These are phyloP conservation scores for Drosophila buzzatii DNA, from an alignment of 2,888 invertebrate genomes.

Conservation along the genomic window DNA sequence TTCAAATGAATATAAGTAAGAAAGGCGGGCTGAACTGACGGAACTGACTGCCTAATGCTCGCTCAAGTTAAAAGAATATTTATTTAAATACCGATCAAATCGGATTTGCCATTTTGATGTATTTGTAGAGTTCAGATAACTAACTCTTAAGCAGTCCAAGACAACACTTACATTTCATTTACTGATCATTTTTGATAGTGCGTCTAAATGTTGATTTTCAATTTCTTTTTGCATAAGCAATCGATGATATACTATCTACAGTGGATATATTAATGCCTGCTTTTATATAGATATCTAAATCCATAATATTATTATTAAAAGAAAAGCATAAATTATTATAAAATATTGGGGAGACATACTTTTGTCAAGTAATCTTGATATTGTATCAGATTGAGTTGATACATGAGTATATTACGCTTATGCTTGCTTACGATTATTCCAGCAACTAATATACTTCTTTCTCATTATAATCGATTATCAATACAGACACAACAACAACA, in stretches of 20 bases:
- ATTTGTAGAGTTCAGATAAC: no score
- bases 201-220: no score
- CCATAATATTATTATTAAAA: no score
- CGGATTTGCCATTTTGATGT: no score
- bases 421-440: neutral
- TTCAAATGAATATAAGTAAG: conserved; percentile 21
- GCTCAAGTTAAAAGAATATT: neutral
- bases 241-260: no score
- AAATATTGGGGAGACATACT: neutral
- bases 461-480: neutral
- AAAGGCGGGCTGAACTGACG: neutral
- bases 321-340: neutral
- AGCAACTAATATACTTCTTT: neutral
- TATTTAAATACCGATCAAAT: neutral
- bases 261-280: no score
- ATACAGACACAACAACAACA: conserved; percentile 1
- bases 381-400: neutral
- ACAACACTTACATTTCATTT: no score
- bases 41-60: neutral
- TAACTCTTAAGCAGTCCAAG: no score
- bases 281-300: no score
- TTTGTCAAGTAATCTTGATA: neutral
- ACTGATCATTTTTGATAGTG: no score
- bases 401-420: neutral
- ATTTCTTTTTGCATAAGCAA: neutral